phyloP scores from a whole-genome alignment of 2,113 vertebrate genomes.

The Chionodraco myersi region DNA sequence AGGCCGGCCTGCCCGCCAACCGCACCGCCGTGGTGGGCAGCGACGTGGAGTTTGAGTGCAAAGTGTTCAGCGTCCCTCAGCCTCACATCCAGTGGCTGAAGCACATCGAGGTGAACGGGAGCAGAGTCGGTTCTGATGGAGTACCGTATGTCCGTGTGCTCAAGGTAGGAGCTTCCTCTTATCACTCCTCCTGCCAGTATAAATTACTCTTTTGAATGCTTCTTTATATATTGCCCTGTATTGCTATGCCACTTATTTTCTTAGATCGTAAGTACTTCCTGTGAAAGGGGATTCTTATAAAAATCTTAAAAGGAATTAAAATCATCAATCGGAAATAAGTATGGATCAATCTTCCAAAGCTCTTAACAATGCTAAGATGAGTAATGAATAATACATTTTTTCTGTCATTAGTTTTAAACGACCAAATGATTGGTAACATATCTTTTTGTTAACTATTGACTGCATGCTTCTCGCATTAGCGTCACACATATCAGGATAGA shows the following conservation, averaged over 20 bases:
- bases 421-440: too few species aligned
- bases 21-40: constrained; percentile 94
- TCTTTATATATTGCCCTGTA: neutral
- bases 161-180: constrained; percentile 86
- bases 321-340: too few species aligned
- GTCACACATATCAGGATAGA: too few species aligned
- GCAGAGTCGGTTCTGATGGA: constrained; percentile 90
- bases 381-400: too few species aligned
- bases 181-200: neutral
- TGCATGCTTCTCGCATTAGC: too few species aligned
- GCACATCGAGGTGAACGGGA: constrained; percentile 97
- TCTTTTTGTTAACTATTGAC: too few species aligned
- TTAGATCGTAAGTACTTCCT: neutral
- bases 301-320: too few species aligned
- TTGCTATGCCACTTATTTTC: neutral
- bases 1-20: constrained; percentile 95
- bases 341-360: too few species aligned
- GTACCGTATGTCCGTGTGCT: constrained; percentile 93
- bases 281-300: too few species aligned
- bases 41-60: constrained; percentile 97
- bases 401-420: too few species aligned
- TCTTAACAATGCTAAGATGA: too few species aligned
- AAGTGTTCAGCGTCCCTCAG: constrained; percentile 98
- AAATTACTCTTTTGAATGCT: neutral
- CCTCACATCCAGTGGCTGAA: constrained; percentile 99